A percentile compares a stretch with the other conserved stretches of the same genome.
Conservation (phyloP, 92 coral and sea anemone genomes). For the Phenganax stokvisi region DNA sequence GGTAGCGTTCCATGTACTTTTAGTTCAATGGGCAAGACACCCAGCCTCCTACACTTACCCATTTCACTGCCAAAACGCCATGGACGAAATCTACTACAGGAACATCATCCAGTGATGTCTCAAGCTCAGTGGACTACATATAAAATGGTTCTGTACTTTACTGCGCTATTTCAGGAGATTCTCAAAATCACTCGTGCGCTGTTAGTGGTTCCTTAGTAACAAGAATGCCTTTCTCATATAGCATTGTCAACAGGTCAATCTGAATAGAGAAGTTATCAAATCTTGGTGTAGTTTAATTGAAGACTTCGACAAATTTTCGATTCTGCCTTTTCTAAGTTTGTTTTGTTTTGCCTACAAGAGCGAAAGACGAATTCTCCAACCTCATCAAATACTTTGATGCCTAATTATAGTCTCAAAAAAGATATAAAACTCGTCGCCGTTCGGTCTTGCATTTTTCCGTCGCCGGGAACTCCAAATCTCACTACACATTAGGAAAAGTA, state of each 20-base stretch:
- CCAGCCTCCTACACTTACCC: too few species aligned
- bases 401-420: too few species aligned
- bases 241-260: slow-evolving; percentile 76
- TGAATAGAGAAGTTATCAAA: slow-evolving; percentile 24
- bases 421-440: background rate
- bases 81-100: background rate
- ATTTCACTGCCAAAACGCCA: background rate
- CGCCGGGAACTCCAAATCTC: too few species aligned
- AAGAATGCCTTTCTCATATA: slow-evolving; percentile 81
- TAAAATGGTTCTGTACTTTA: too few species aligned
- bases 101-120: background rate
- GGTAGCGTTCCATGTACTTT: too few species aligned
- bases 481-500: too few species aligned
- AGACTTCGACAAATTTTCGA: background rate
- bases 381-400: background rate
- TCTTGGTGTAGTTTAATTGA: background rate
- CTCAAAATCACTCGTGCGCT: slow-evolving; percentile 3
- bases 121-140: too few species aligned
- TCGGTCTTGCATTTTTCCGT: too few species aligned
- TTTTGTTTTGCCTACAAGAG: too few species aligned
- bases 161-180: background rate
- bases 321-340: too few species aligned
- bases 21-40: too few species aligned
- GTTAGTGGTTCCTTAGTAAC: slow-evolving; percentile 49
- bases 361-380: too few species aligned